Evolutionary conservation across 2,113 vertebrate genomes (phyloP).

Genomic region (Siniperca knerii): DNA sequence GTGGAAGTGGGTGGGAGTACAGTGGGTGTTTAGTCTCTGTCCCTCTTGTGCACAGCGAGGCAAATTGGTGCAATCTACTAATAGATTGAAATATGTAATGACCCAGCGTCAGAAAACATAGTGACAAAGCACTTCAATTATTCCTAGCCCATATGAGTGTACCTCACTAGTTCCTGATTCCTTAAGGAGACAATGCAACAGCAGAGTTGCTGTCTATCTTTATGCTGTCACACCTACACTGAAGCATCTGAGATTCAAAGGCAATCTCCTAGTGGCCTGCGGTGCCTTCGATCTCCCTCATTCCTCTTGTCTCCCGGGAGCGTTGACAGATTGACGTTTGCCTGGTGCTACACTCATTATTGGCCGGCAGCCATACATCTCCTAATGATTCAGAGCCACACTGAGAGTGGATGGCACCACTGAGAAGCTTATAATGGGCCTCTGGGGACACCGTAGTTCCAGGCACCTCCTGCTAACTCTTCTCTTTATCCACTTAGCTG

Average conservation of each 20-base stretch:
- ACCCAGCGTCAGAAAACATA: background rate
- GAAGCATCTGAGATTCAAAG: constrained; percentile 40
- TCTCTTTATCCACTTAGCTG: constrained; percentile 68
- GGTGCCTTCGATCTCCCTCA: constrained; percentile 35
- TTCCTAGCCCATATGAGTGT: background rate
- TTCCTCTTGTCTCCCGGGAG: constrained; percentile 43
- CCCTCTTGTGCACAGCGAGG: background rate
- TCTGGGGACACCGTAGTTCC: constrained; percentile 50
- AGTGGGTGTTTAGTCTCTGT: background rate
- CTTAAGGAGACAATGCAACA: constrained; percentile 4
- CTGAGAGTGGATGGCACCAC: constrained; percentile 39
- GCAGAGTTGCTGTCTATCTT: constrained; percentile 10
- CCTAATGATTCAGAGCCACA: constrained; percentile 57
- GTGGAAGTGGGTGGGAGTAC: background rate
- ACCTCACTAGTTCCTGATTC: background rate
- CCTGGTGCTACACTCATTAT: constrained; percentile 56
- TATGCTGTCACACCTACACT: constrained; percentile 26
- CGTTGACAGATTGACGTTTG: constrained; percentile 59
- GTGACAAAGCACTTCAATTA: background rate
- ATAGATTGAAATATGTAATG: background rate
- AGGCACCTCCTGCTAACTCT: constrained; percentile 44
- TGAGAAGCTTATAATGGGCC: constrained; percentile 64
- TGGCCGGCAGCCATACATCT: constrained; percentile 43
- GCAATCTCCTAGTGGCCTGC: constrained; percentile 22
- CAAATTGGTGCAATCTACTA: constrained; percentile 1